Base-by-base conservation (phyloP, 2,888 invertebrate species). In the Clanis bilineata region DNA sequence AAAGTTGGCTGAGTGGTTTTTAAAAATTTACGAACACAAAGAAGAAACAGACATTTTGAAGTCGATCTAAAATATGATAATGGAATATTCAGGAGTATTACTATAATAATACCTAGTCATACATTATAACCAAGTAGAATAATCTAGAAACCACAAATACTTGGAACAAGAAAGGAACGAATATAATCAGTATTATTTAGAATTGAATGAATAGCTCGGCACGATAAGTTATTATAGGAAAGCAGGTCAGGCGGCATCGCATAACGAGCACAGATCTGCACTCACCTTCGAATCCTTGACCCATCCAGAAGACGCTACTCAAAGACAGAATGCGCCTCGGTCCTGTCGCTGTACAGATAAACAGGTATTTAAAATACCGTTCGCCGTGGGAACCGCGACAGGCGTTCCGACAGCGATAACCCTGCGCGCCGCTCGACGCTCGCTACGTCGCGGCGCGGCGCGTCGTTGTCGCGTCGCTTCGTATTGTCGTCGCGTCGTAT, bases 271-370 rank as follows among this genome's bases (percentile, higher is more conserved):
- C 82, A 84, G 87, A 89, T 88, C 83, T 85, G 84, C 90, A 86
- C 85, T 90, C 88, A 83, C 89, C 85, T 79, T 73, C 71, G 78
- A 76, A 91, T 90, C 91, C 91, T 92, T 91, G 91, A 92, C 91
- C 91, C 90, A 91, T 91, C 91, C 89, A 87, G 91, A 86, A 90
- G 90, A 90, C 88, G 88, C 89, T 90, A 89, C 89, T 89, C 84
- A 76, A 80, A 72, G 23, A 73, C 84, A 82, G 83, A 88, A 87
- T 87, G 86, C 83, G 84, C 78, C 80, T 74, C 80, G 75, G 84
- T 89, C 87, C 90, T 90, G 90, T 90, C 90, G 82, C 90, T 84
- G 84, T 82, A 83, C 79, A 86, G 80, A 86, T 85, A 88, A 86
- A 86, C 90, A 91, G 89, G 90, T 88, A 92, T 90, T 88, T 91